phyloP scores from a whole-genome alignment of 1,140 invertebrate genomes.

The Gryllus bimaculatus region DNA sequence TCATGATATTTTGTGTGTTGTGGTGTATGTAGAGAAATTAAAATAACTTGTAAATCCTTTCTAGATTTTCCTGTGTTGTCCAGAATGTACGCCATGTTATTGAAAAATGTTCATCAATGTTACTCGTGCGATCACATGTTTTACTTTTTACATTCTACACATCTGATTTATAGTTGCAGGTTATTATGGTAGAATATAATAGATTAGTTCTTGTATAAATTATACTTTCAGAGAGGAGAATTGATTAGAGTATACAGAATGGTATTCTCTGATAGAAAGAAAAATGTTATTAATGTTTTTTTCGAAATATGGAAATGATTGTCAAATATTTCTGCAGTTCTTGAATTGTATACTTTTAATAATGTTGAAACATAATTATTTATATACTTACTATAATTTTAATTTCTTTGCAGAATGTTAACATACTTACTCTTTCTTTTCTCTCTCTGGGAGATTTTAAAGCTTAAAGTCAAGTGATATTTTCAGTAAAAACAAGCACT shows the following conservation, averaged over 20 bases:
- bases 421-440: background rate
- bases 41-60: constrained; percentile 2
- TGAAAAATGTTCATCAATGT: background rate
- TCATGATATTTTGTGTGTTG: background rate
- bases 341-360: no score
- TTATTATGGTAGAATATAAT: background rate
- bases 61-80: constrained; percentile 1
- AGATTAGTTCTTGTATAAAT: background rate
- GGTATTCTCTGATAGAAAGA: no score
- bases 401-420: no score
- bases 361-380: no score
- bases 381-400: no score
- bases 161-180: background rate
- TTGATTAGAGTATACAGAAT: no score
- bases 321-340: no score
- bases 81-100: background rate
- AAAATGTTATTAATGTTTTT: no score
- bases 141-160: background rate
- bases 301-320: no score
- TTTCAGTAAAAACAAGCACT: background rate
- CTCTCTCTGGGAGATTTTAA: background rate
- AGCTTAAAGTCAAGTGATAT: background rate
- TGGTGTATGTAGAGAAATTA: background rate
- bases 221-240: no score
- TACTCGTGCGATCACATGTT: background rate